phyloP scores from a whole-genome alignment of 1,140 invertebrate genomes.

The Charaxes varanes region DNA sequence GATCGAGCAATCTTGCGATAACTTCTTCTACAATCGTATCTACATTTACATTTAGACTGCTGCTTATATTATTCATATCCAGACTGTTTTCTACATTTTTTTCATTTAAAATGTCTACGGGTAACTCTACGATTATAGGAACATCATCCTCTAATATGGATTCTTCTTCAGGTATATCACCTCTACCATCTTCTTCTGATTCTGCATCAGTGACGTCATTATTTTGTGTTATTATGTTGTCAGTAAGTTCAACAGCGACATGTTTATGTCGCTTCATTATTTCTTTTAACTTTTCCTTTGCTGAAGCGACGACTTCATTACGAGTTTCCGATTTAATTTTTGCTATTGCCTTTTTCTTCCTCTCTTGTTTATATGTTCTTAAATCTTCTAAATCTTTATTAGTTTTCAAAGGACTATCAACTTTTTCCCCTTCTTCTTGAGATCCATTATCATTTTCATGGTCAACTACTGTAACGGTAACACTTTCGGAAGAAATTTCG shows the following conservation, averaged over 20 bases:
- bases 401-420: conserved; percentile 25
- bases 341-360: conserved; percentile 54
- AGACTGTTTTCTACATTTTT: conserved; percentile 9
- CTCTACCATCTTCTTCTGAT: conserved; percentile 39
- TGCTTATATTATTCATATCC: conserved; percentile 6
- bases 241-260: conserved; percentile 53
- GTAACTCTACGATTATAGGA: conserved; percentile 6
- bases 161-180: conserved; percentile 48
- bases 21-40: conserved; percentile 71
- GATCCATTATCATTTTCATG: conserved; percentile 11
- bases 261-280: conserved; percentile 69
- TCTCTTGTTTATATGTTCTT: conserved; percentile 38
- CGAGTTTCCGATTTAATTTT: conserved; percentile 66
- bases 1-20: conserved; percentile 60
- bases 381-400: conserved; percentile 48
- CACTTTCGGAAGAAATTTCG: conserved; percentile 1
- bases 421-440: conserved; percentile 15
- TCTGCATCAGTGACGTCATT: conserved; percentile 20
- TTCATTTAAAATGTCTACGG: conserved; percentile 4
- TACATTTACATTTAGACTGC: conserved; percentile 50
- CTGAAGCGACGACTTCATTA: conserved; percentile 62
- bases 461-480: conserved; percentile 8
- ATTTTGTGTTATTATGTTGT: conserved; percentile 32
- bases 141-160: conserved; percentile 5
- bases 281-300: conserved; percentile 71